Conservation (phyloP, 2,113 vertebrate species). For the Australoheros scitulus region DNA sequence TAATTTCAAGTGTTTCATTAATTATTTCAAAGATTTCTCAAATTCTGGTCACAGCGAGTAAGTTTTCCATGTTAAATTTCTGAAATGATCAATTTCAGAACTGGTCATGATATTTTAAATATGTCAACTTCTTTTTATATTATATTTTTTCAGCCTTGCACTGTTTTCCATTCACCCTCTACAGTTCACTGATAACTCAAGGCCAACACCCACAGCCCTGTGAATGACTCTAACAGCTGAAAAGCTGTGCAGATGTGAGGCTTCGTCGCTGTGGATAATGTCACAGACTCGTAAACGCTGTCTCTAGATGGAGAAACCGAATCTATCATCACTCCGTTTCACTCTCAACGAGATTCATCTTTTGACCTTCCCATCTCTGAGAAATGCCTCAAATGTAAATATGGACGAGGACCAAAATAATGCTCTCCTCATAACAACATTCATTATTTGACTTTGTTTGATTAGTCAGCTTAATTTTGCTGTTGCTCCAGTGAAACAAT, state of each 20-base stretch:
- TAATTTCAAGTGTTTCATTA: neutral
- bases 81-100: neutral
- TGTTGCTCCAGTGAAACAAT: neutral
- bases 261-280: slow-evolving; percentile 64
- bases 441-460: neutral
- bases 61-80: neutral
- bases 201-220: slow-evolving; percentile 10
- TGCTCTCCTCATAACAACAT: neutral
- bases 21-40: neutral
- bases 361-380: slow-evolving; percentile 29
- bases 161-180: slow-evolving; percentile 12
- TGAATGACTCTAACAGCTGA: slow-evolving; percentile 74
- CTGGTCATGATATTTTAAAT: neutral
- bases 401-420: neutral
- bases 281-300: slow-evolving; percentile 65
- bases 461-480: neutral
- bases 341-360: slow-evolving; percentile 45
- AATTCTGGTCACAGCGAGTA: neutral
- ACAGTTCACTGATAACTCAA: slow-evolving; percentile 44
- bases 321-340: slow-evolving; percentile 55
- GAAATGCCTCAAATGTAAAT: slow-evolving; percentile 31
- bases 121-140: neutral
- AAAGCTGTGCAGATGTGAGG: slow-evolving; percentile 67
- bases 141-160: neutral
- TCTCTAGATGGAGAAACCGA: slow-evolving; percentile 53